A percentile compares a stretch with the other conserved stretches of the same genome.
These are phyloP conservation scores for Atrichornis clamosus DNA, from an alignment of 2,113 vertebrate species.

Conservation along the genomic window DNA sequence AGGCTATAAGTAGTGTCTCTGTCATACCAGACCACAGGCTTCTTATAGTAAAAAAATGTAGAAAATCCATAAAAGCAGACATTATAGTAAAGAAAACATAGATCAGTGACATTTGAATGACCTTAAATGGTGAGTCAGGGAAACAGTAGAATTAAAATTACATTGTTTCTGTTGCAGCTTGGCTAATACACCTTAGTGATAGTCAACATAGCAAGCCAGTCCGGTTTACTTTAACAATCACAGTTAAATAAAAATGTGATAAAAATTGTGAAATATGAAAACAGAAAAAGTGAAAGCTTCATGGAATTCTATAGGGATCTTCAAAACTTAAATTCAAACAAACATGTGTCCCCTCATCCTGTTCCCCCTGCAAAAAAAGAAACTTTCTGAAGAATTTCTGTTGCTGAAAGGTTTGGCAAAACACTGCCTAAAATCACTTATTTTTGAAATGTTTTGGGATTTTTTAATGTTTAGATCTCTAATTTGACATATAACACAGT, in stretches of 20 bases:
- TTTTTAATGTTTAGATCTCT: neutral
- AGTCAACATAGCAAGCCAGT: accelerated
- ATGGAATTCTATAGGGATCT: neutral
- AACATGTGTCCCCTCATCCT: neutral
- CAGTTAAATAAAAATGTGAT: neutral
- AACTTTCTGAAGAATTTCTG: neutral
- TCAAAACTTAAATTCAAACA: neutral
- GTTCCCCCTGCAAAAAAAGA: neutral
- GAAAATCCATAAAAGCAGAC: neutral
- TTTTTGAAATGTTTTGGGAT: neutral
- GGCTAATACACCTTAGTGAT: neutral
- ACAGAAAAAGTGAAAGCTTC: neutral
- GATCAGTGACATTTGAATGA: neutral
- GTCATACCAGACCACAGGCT: neutral
- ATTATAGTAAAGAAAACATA: neutral
- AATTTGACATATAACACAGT: neutral
- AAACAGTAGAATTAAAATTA: neutral
- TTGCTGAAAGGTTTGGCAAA: neutral
- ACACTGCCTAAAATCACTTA: neutral
- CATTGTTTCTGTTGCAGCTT: neutral
- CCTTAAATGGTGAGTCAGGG: neutral
- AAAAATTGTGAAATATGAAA: neutral
- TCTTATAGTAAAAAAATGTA: neutral
- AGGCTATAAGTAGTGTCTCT: neutral
- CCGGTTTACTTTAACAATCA: accelerated